These are phyloP conservation scores for Xanthia icteritia DNA, from an alignment of 2,888 invertebrate species.

Conservation along the genomic window DNA sequence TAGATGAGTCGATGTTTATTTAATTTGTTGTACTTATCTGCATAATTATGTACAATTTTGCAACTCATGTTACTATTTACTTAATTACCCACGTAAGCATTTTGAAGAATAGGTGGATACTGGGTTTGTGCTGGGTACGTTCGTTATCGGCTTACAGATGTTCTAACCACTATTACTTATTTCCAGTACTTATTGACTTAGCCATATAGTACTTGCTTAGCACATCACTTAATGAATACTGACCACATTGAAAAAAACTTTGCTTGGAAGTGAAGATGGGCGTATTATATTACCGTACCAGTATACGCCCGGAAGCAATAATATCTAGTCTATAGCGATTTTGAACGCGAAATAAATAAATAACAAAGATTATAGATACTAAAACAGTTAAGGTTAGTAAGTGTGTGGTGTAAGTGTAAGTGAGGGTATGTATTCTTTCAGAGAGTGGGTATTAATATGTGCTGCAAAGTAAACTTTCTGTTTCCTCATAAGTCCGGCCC, in stretches of 20 bases:
- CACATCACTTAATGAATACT: neutral
- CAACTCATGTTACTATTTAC: conserved; percentile 16
- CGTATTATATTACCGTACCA: neutral
- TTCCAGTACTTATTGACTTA: neutral
- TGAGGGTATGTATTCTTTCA: no score
- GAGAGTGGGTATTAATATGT: no score
- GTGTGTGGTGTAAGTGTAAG: no score
- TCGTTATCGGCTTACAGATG: conserved; percentile 4
- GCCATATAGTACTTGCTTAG: neutral
- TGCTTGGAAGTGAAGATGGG: neutral
- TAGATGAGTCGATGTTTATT: conserved; percentile 33
- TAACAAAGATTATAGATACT: no score
- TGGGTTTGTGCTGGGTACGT: neutral
- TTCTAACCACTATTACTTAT: conserved; percentile 2
- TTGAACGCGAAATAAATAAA: no score
- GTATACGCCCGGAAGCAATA: neutral
- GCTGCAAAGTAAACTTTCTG: no score
- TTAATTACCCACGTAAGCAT: conserved; percentile 15
- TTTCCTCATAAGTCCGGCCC: no score
- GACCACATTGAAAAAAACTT: neutral
- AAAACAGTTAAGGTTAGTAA: no score
- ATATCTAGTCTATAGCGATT: neutral
- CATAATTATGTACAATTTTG: conserved; percentile 32
- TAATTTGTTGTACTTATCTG: conserved; percentile 15
- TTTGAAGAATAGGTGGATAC: conserved; percentile 1